These are phyloP conservation scores for Augochlora pura DNA, from an alignment of 1,140 invertebrate species.

Conservation along the genomic window DNA sequence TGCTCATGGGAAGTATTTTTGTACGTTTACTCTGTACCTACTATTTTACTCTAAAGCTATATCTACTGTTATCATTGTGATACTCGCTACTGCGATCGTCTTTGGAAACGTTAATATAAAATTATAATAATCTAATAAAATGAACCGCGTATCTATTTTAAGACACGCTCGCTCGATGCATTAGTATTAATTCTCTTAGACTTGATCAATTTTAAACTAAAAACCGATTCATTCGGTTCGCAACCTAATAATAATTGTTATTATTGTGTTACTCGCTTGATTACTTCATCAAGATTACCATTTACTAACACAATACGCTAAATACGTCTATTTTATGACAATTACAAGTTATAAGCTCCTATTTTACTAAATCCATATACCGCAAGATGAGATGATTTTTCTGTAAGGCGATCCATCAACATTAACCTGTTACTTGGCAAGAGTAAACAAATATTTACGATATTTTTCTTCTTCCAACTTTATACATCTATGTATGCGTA, in stretches of 20 bases:
- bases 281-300: slow-evolving; percentile 35
- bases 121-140: slow-evolving; percentile 55
- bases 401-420: slow-evolving; percentile 19
- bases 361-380: slow-evolving; percentile 38
- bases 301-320: slow-evolving; percentile 25
- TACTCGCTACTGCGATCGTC: slow-evolving; percentile 67
- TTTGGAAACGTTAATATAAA: slow-evolving; percentile 63
- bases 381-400: slow-evolving; percentile 14
- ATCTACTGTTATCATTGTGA: slow-evolving; percentile 75
- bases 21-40: slow-evolving; percentile 75
- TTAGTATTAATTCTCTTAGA: slow-evolving; percentile 49
- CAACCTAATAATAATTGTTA: slow-evolving; percentile 51
- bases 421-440: slow-evolving; percentile 38
- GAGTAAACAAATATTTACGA: slow-evolving; percentile 38
- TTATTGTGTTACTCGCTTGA: slow-evolving; percentile 45
- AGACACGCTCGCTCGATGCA: slow-evolving; percentile 33
- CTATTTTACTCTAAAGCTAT: slow-evolving; percentile 70
- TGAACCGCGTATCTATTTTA: slow-evolving; percentile 54
- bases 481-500: slow-evolving; percentile 56
- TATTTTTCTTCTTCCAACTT: slow-evolving; percentile 56
- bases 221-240: slow-evolving; percentile 25
- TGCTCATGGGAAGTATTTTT: slow-evolving; percentile 75
- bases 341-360: slow-evolving; percentile 33
- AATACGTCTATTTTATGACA: slow-evolving; percentile 36
- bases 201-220: slow-evolving; percentile 47